Base-by-base conservation (phyloP, 2,797 vertebrate species). In the Scarus forsteni region DNA sequence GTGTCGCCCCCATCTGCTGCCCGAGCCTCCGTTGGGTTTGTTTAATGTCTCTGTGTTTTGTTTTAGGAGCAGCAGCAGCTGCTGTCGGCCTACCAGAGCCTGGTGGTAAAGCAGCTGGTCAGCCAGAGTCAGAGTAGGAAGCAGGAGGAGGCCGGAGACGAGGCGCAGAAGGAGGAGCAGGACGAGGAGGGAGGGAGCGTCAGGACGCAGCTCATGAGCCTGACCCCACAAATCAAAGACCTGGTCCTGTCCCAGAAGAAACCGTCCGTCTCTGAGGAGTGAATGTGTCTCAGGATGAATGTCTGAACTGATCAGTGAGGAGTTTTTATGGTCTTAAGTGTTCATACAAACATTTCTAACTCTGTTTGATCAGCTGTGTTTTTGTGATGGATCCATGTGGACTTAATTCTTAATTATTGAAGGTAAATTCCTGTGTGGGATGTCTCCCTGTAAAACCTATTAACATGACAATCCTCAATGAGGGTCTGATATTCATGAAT, bases 31-130 rank as follows among this genome's bases (percentile, higher is more conserved):
- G 63, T 70, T 64, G 16, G 46, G 10, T 0, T 16, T 35, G 56
- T 18, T 27, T 27, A 76, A 36, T 0, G 3, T 39, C 58, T 77
- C 10, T 12, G 38, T 50, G 38, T 36, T 16, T 38, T 66, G 52
- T 60, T 1, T 49, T 74, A 99, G 98, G 97, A 97, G 81, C 97
- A 98, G 67, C 95, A 98, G 86, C 93, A 93, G 40, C 92, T 97
- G 65, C 87, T 99, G 82, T 89, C 94, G 6, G 86, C 89, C 51
- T 99, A 96, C 82, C 98, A 99, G 77, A 88, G 92, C 63, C 93
- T 99, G 89, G 98, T 99, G 79, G 97, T 99, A 84, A 98, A 97
- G 80, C 96, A 96, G 57, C 77, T 99, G 88, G 91, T 97, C 66
- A 94, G 82, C 81, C 96, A 96, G 85, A 96, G 94, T n/a, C 93